Conservation (phyloP, 2,888 invertebrate genomes). For the Antheraea assamensis region DNA sequence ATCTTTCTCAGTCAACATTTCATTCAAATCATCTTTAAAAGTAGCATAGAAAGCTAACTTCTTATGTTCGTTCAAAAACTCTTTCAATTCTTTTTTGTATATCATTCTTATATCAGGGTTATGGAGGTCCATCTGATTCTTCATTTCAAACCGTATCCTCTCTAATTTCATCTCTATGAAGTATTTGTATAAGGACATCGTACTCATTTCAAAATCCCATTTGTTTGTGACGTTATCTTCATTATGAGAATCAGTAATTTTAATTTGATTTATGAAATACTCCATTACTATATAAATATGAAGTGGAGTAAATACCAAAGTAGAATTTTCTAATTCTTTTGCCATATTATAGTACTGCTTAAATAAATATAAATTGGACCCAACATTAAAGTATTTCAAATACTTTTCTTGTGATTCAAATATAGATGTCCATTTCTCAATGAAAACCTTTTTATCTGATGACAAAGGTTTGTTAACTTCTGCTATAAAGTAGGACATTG, state of each 20-base stretch:
- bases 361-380: background rate
- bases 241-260: background rate
- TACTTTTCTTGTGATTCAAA: background rate
- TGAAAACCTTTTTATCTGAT: background rate
- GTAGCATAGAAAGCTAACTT: constrained; percentile 23
- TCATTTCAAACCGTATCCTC: constrained; percentile 26
- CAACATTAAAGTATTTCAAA: background rate
- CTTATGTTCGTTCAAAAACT: constrained; percentile 19
- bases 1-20: constrained; percentile 17
- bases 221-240: background rate
- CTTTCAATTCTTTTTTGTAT: constrained; percentile 7
- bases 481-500: background rate
- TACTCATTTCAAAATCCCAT: constrained; percentile 24
- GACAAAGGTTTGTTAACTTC: background rate
- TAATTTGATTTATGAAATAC: constrained; percentile 21
- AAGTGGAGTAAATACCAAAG: constrained; percentile 16
- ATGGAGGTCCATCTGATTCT: constrained; percentile 24
- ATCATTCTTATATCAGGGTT: constrained; percentile 22
- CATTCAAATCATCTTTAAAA: constrained; percentile 14
- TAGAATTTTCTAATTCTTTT: background rate
- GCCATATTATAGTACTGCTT: background rate
- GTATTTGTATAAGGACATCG: constrained; percentile 22
- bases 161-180: constrained; percentile 26
- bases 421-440: background rate
- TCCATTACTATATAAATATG: constrained; percentile 23